Conservation (phyloP, 2,888 invertebrate species). For the Stomorhina lunata region DNA sequence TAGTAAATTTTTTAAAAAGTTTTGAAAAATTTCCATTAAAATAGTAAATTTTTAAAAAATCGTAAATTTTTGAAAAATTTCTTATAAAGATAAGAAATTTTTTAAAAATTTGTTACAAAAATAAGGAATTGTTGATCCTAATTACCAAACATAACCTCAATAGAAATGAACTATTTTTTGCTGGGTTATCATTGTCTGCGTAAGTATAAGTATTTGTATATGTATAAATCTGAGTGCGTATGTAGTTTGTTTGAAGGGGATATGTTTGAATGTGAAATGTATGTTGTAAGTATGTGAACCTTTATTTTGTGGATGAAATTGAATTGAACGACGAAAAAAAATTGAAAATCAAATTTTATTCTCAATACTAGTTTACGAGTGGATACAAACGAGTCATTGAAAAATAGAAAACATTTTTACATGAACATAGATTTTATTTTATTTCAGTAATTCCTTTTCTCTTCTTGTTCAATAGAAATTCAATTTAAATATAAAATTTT, state of each 20-base stretch:
- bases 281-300: neutral
- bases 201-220: neutral
- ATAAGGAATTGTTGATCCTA: too few relatives aligned
- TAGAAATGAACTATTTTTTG: too few relatives aligned
- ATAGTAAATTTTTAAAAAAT: too few relatives aligned
- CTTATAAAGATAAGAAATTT: too few relatives aligned
- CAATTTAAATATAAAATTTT: constrained; percentile 59
- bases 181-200: neutral
- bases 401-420: constrained; percentile 36
- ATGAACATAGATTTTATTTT: constrained; percentile 11
- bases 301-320: constrained; percentile 23
- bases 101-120: too few relatives aligned
- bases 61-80: too few relatives aligned
- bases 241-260: constrained; percentile 13
- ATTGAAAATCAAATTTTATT: constrained; percentile 54
- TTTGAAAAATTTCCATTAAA: too few relatives aligned
- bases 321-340: constrained; percentile 51
- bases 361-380: constrained; percentile 15
- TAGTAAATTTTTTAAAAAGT: too few relatives aligned
- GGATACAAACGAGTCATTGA: neutral
- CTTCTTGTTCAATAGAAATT: constrained; percentile 30
- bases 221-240: neutral
- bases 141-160: too few relatives aligned
- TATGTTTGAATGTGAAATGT: constrained; percentile 33
- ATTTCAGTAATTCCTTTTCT: neutral